Conservation (phyloP, 2,113 vertebrate genomes). For the Oreochromis niloticus region DNA sequence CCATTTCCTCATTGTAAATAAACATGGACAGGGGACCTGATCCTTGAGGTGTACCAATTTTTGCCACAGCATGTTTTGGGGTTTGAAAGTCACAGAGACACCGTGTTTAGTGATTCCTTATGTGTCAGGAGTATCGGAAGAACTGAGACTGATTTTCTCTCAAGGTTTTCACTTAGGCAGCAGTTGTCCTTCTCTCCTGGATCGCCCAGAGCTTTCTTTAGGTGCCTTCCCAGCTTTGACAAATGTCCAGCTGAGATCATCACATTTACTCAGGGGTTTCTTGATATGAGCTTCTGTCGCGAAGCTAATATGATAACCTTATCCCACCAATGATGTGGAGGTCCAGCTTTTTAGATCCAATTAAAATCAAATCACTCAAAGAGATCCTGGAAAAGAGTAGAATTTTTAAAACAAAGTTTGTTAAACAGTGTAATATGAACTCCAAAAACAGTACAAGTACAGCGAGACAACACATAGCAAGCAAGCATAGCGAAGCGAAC, state of each 20-base stretch:
- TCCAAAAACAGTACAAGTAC: not conserved
- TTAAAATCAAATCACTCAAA: not conserved
- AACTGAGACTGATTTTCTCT: not conserved
- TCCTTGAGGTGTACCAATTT: not conserved
- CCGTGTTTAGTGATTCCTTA: not conserved
- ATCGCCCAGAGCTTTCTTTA: rapidly evolving
- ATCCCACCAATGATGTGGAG: not conserved
- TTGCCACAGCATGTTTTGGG: not conserved
- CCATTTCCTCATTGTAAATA: not conserved
- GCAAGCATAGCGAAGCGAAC: not conserved
- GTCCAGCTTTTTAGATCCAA: not conserved
- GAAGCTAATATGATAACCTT: not conserved
- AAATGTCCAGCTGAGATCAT: not conserved
- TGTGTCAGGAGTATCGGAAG: not conserved
- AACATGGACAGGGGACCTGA: not conserved
- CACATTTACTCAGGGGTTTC: not conserved
- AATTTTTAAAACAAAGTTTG: not conserved
- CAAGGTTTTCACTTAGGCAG: not conserved
- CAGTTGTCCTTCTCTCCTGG: not conserved
- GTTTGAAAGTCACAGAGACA: not conserved
- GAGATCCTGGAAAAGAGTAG: not conserved
- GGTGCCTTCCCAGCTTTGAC: not conserved
- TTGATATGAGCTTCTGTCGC: not conserved
- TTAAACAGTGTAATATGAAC: not conserved
- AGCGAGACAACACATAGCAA: not conserved